Evolutionary conservation across 2,888 invertebrate genomes (phyloP), one percentile per base, ranked within the genome.

Genomic region (Tinea semifulvella): DNA sequence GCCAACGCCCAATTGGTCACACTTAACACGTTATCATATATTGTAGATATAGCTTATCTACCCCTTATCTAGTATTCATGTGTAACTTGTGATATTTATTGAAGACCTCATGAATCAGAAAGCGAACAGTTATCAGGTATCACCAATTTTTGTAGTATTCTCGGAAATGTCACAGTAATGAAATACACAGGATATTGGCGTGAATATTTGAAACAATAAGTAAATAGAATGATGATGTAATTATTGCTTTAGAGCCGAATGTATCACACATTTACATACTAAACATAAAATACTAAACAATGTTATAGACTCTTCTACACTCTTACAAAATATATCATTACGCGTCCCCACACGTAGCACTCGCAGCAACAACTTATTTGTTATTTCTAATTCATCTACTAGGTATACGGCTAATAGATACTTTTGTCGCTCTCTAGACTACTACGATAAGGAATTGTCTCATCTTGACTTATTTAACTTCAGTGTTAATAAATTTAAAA

Each of bases 21-120:
- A 18, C 18, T 36, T 18, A 10, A 10, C 11, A 31, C n/a, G 36
- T 36, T 36, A 36, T 36, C 36, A 36, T 4, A n/a, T n/a, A n/a
- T n/a, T 31, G 11, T 36, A 18, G 36, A 36, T 36, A 36, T 36
- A 36, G 18, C 36, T 36, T 36, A 36, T 36, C 36, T 31, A 13
- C 13, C 31, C n/a, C 13, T 31, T 31, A 31, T 31, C 31, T 31
- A 31, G 31, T 31, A 31, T 31, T 13, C 26, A n/a, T n/a, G n/a
- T 26, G 26, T 31, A 31, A 31, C 31, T 11, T 7, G 3, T 13
- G 6, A 31, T 31, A 31, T 31, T 31, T 31, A 31, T 31, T 36
- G 11, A 36, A 36, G 36, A 18, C 16, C n/a, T 16, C 16, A 16
- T 36, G 36, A 36, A 36, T 36, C 31, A 31, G 31, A 3, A 31